These are phyloP conservation scores for Carcinoscorpius rotundicauda DNA, from an alignment of 1,140 invertebrate genomes.

Conservation along the genomic window DNA sequence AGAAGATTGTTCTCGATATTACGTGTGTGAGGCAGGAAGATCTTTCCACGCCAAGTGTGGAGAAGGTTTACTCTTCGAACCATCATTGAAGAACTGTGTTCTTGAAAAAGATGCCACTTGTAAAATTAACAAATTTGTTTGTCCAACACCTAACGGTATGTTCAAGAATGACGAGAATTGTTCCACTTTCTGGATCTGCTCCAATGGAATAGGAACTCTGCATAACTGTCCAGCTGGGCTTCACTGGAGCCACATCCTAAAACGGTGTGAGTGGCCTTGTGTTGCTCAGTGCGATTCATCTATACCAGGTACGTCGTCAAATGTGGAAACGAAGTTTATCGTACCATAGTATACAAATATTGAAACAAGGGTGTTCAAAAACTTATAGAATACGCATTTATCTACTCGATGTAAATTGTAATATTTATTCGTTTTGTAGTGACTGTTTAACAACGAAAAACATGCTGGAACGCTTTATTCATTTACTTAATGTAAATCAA, in stretches of 20 bases:
- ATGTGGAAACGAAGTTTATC: no score
- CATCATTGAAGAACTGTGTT: conserved; percentile 10
- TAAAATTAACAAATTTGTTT: background rate
- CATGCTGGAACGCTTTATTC: no score
- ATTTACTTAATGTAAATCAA: no score
- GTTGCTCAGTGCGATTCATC: no score
- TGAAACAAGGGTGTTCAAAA: no score
- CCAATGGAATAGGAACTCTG: background rate
- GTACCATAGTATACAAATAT: no score
- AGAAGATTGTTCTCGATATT: conserved; percentile 6
- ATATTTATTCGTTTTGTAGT: no score
- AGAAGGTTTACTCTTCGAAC: conserved; percentile 9
- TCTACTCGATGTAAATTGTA: no score
- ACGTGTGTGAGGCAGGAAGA: conserved; percentile 5
- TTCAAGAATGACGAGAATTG: conserved; percentile 18
- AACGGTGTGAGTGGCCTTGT: conserved; percentile 39
- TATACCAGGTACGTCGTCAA: no score
- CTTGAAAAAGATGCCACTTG: conserved; percentile 8
- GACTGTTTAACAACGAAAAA: no score
- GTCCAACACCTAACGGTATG: conserved; percentile 3
- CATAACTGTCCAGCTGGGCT: conserved; percentile 36
- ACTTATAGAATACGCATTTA: no score
- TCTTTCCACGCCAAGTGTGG: background rate
- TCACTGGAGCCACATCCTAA: conserved; percentile 38
- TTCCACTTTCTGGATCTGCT: background rate